A percentile compares a stretch with the other conserved stretches of the same genome.
phyloP scores from a whole-genome alignment of 2,888 invertebrate species.

The Hipparchia sbordonii region DNA sequence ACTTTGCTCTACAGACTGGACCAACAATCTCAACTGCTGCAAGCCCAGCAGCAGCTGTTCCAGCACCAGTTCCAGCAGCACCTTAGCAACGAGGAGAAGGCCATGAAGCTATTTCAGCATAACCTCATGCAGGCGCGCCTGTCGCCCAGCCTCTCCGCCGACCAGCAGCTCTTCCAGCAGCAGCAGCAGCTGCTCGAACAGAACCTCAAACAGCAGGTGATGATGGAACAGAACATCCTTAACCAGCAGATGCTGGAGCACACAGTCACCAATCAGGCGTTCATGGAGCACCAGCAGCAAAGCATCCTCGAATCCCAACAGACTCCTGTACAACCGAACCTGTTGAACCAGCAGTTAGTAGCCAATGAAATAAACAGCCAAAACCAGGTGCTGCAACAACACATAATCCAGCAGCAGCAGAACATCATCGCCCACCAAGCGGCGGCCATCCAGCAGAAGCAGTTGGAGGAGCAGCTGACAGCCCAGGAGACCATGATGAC shows the following conservation, averaged over 20 bases:
- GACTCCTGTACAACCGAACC: slow-evolving; percentile 59
- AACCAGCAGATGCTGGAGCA: slow-evolving; percentile 76
- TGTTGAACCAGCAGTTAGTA: slow-evolving; percentile 65
- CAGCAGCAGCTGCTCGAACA: slow-evolving; percentile 65
- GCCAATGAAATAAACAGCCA: slow-evolving; percentile 69
- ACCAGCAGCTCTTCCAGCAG: slow-evolving; percentile 63
- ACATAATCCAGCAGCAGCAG: slow-evolving; percentile 78
- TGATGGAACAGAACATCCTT: slow-evolving; percentile 76
- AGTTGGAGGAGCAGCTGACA: slow-evolving; percentile 67
- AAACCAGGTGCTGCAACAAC: slow-evolving; percentile 80
- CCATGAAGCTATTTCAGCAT: slow-evolving; percentile 83
- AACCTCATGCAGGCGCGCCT: slow-evolving; percentile 80
- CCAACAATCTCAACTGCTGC: slow-evolving; percentile 72
- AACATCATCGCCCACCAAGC: slow-evolving; percentile 75
- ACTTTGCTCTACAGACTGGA: slow-evolving; percentile 58
- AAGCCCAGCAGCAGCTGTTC: slow-evolving; percentile 74
- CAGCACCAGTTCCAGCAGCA: slow-evolving; percentile 83
- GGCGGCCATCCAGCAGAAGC: slow-evolving; percentile 76
- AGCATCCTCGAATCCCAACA: slow-evolving; percentile 60
- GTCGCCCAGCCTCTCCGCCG: slow-evolving; percentile 61
- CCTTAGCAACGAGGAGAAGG: slow-evolving; percentile 74
- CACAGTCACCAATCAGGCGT: slow-evolving; percentile 61
- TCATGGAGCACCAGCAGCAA: slow-evolving; percentile 70
- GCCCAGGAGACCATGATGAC: slow-evolving; percentile 65
- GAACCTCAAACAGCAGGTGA: slow-evolving; percentile 66